Conservation (phyloP, 2,113 vertebrate species). For the Psephotus haematonotus region DNA sequence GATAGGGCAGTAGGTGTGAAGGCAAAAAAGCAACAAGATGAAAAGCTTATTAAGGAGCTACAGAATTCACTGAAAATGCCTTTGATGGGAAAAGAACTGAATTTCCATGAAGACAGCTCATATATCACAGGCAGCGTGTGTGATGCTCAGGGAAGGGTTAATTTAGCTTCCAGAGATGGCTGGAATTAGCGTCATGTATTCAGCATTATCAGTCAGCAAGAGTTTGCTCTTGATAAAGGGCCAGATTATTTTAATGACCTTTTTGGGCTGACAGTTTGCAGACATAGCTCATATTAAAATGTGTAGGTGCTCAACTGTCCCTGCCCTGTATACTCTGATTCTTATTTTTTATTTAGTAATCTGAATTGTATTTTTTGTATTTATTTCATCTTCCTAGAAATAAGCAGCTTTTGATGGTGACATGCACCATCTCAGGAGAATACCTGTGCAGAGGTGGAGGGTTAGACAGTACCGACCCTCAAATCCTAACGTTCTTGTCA, state of each 20-base stretch:
- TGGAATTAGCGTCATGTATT: neutral
- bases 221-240: slow-evolving; percentile 12
- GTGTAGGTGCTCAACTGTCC: neutral
- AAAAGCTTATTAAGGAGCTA: neutral
- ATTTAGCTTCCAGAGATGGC: neutral
- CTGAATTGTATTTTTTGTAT: neutral
- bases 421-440: neutral
- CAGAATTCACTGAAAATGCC: neutral
- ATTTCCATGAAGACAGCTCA: neutral
- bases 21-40: neutral
- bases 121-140: neutral
- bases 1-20: neutral
- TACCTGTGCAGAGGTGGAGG: neutral
- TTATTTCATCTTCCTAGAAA: neutral
- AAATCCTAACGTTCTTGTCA: neutral
- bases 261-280: neutral
- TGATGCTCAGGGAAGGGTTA: slow-evolving; percentile 8
- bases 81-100: neutral
- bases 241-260: slow-evolving; percentile 2
- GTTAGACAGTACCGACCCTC: neutral
- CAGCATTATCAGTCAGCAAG: slow-evolving; percentile 9
- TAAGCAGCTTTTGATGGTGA: neutral
- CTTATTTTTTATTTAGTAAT: neutral
- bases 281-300: neutral
- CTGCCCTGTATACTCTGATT: neutral